Conservation (phyloP, 1,140 invertebrate species). For the Macrotrachela quadricornifera region DNA sequence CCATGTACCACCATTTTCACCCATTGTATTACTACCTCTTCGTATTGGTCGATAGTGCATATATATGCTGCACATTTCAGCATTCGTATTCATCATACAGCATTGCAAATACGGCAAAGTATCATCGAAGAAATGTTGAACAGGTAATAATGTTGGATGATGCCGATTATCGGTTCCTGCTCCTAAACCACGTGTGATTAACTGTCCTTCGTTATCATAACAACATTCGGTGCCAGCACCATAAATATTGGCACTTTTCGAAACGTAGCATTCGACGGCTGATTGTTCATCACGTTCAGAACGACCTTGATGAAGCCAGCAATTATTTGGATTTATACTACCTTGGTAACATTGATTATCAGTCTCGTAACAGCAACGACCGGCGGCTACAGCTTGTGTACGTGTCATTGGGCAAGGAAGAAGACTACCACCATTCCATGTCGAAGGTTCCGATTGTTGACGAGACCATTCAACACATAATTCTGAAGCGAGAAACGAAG, state of each 20-base stretch:
- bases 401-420: too few species aligned
- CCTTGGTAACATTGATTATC: too few species aligned
- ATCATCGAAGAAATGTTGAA: background rate
- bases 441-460: too few species aligned
- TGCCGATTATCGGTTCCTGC: background rate
- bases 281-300: too few species aligned
- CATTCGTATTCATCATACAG: background rate
- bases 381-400: too few species aligned
- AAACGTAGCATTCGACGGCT: background rate
- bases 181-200: background rate
- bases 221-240: background rate
- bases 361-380: too few species aligned
- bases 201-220: background rate
- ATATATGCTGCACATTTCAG: background rate
- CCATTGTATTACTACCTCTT: too few species aligned
- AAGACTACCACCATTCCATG: too few species aligned
- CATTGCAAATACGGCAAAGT: background rate
- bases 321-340: too few species aligned
- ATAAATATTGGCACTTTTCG: background rate
- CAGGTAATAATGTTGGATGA: background rate
- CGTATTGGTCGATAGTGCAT: background rate
- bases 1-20: slow-evolving; percentile 44
- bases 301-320: too few species aligned
- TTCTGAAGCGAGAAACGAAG: too few species aligned
- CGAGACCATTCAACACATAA: too few species aligned